A percentile compares a stretch with the other conserved stretches of the same genome.
Evolutionary conservation across 1,140 invertebrate genomes (phyloP).

Genomic region (Drosophila novamexicana): DNA sequence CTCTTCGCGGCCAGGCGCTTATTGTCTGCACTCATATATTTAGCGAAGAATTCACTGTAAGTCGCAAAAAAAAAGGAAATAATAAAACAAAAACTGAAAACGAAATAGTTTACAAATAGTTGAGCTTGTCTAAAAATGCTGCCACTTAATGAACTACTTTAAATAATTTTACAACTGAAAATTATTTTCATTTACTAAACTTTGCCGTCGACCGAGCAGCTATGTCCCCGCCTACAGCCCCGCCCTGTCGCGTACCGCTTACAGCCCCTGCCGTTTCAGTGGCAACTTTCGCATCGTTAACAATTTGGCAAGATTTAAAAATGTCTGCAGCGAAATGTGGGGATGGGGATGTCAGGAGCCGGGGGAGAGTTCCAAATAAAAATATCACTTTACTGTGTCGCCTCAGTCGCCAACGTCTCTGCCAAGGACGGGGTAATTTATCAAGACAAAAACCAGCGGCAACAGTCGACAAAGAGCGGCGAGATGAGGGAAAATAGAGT

Average conservation of each 20-base stretch:
- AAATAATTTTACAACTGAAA: slow-evolving; percentile 79
- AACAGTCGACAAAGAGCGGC: slow-evolving; percentile 30
- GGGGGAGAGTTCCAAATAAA: slow-evolving; percentile 64
- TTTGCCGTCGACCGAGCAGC: slow-evolving; percentile 51
- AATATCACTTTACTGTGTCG: slow-evolving; percentile 81
- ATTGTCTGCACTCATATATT: slow-evolving; percentile 4
- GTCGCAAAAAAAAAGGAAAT: slow-evolving; percentile 12
- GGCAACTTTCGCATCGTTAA: slow-evolving; percentile 80
- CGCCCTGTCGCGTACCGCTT: not conserved
- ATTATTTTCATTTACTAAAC: slow-evolving; percentile 81
- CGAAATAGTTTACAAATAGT: slow-evolving; percentile 50
- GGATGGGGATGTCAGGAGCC: not conserved
- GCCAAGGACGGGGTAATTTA: slow-evolving; percentile 81
- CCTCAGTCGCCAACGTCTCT: slow-evolving; percentile 61
- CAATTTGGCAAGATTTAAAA: slow-evolving; percentile 82
- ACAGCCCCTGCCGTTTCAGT: slow-evolving; percentile 42
- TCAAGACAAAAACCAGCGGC: slow-evolving; percentile 73
- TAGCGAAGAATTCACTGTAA: slow-evolving; percentile 17
- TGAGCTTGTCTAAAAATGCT: slow-evolving; percentile 52
- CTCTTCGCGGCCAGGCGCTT: not conserved
- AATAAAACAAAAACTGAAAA: not conserved
- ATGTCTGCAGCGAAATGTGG: slow-evolving; percentile 46
- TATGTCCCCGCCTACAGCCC: not conserved
- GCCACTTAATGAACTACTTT: slow-evolving; percentile 81
- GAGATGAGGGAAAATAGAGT: slow-evolving; percentile 21